These are phyloP conservation scores for Heliconius himera DNA, from an alignment of 1,140 invertebrate species.

Conservation along the genomic window DNA sequence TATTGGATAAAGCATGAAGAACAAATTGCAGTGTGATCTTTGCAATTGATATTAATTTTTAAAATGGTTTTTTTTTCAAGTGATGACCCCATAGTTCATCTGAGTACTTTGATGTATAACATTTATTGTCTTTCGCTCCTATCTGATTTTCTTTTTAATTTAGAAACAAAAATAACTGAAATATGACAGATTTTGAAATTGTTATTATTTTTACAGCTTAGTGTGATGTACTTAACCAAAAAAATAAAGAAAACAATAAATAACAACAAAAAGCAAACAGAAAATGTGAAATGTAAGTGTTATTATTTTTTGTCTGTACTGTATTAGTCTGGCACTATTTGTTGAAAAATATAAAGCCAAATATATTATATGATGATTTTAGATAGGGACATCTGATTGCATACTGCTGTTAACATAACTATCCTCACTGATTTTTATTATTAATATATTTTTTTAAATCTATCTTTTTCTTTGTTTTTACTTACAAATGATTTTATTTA, in stretches of 20 bases:
- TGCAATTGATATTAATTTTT: too few relatives aligned
- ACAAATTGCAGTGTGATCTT: too few relatives aligned
- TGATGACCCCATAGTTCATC: conserved; percentile 59
- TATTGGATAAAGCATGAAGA: neutral
- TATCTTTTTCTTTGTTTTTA: neutral
- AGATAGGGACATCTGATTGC: conserved; percentile 75
- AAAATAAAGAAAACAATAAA: neutral
- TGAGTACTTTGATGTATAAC: conserved; percentile 54
- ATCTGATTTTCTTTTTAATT: conserved; percentile 43
- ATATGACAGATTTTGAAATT: neutral
- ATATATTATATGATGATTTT: conserved; percentile 58
- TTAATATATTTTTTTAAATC: neutral
- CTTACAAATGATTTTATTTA: neutral
- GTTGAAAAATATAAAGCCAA: neutral
- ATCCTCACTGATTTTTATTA: conserved; percentile 53
- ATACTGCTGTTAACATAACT: conserved; percentile 70
- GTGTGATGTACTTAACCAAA: neutral
- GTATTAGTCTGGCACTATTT: neutral
- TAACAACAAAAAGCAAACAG: neutral
- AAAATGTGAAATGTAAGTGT: neutral
- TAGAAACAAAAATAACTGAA: neutral
- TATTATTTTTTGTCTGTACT: too few relatives aligned
- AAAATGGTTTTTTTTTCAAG: neutral
- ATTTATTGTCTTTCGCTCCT: conserved; percentile 59
- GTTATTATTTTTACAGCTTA: neutral